Base-by-base conservation (phyloP, 2,113 vertebrate species). In the Centropus bengalensis region DNA sequence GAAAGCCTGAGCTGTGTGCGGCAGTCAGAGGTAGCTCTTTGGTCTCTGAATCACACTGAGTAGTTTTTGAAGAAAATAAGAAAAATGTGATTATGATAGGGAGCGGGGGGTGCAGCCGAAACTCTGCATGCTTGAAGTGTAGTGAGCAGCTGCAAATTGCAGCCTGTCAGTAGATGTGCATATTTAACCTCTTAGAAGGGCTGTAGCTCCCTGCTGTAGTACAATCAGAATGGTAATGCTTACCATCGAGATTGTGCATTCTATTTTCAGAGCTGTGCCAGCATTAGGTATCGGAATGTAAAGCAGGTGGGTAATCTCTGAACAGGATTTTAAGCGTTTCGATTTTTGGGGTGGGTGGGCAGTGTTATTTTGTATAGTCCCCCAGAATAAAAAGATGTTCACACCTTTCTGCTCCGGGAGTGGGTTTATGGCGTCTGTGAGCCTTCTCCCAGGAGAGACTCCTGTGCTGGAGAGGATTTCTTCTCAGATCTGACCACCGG, bases 401-500 rank as follows among this genome's bases (percentile, higher is more conserved):
- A 58, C 78, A 91, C 54, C 77, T 36, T 56, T 49, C 49, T 77
- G 30, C 27, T 88, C 68, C 6, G 4, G 20, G 56, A 33, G 38
- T 2, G 64, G 79, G 85, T 52, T 81, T 56, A 38, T n/a, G 80
- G 75, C 49, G 32, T 82, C 90, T 71, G 82, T 78, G 69, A 93
- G 86, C 75, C 55, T 78, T 67, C 86, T 96, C 86, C 82, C 69
- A 60, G 91, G 88, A 94, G 92, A 42, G 55, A 52, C 30, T 82
- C 76, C 58, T 14, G n/a, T 44, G 42, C 58, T 16, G 82, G 86
- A 93, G 91, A 93, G 9, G n/a, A 79, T 93, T 88, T 62, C 89
- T 91, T 93, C 89, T 93, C 60, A 3, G 47, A 44, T 94, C 88
- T 95, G 96, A 94, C 93, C 96, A 84, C 82, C 6, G 55, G 67